These are phyloP conservation scores for Capromys pilorides DNA, from an alignment of 2,797 vertebrate species.

Conservation along the genomic window DNA sequence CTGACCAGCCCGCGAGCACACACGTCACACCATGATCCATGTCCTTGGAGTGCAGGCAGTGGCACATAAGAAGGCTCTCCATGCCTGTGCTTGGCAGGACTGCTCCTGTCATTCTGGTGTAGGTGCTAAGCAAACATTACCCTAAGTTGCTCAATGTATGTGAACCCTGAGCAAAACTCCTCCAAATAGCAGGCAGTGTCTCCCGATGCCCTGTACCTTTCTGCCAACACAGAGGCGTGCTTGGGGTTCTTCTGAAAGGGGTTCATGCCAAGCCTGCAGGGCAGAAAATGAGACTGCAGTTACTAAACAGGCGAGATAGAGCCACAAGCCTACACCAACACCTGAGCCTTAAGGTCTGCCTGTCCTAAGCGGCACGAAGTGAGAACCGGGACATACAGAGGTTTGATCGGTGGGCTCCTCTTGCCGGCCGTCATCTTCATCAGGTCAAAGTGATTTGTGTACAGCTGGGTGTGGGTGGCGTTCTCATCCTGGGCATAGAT, in stretches of 20 bases:
- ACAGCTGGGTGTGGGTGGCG: conserved; percentile 90
- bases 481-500: conserved; percentile 93
- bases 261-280: conserved; percentile 90
- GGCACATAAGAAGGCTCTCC: neutral
- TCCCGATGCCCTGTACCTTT: conserved; percentile 84
- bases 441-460: conserved; percentile 90
- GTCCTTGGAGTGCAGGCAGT: neutral
- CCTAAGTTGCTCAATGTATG: accelerated
- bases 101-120: neutral
- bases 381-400: conserved; percentile 84
- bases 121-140: accelerated
- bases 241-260: conserved; percentile 94
- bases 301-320: neutral
- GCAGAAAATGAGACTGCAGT: neutral
- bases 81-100: neutral
- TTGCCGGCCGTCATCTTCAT: conserved; percentile 93
- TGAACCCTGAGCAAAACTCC: too few species aligned
- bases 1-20: neutral
- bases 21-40: too few species aligned
- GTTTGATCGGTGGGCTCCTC: conserved; percentile 91
- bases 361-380: too few species aligned
- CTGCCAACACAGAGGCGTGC: conserved; percentile 90
- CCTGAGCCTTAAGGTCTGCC: neutral
- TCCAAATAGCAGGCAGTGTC: neutral
- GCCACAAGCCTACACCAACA: neutral